Evolutionary conservation across 1,140 invertebrate species (phyloP).

Genomic region (Drosophila nigrodunni): DNA sequence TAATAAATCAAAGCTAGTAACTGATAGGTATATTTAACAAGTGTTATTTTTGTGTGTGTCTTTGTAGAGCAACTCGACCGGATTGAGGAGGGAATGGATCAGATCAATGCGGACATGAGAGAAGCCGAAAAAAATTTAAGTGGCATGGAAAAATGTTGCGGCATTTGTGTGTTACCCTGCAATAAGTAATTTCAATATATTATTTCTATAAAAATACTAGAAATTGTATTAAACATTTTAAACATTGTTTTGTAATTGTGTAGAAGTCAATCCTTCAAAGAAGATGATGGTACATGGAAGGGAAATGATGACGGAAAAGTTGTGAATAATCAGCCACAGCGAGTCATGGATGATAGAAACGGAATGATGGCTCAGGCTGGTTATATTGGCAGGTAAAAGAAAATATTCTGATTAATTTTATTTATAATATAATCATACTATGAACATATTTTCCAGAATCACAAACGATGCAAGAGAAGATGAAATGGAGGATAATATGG

Average conservation of each 20-base stretch:
- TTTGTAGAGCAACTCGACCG: conserved; percentile 96
- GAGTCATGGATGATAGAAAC: conserved; percentile 98
- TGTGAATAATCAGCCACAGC: conserved; percentile 98
- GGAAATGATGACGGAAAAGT: conserved; percentile 99
- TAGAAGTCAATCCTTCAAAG: conserved; percentile 92
- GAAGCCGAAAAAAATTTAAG: conserved; percentile 99
- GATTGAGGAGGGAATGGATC: conserved; percentile 99
- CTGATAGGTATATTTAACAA: conserved; percentile 1
- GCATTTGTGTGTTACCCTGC: conserved; percentile 98
- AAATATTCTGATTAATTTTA: background rate
- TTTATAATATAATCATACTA: background rate
- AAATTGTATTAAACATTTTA: background rate
- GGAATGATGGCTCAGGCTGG: conserved; percentile 94
- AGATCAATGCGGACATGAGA: conserved; percentile 99
- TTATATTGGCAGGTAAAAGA: conserved; percentile 92
- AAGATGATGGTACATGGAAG: conserved; percentile 99
- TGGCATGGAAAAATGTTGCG: conserved; percentile 99
- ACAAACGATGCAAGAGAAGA: conserved; percentile 95
- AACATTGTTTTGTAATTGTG: conserved; percentile 12
- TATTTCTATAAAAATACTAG: background rate
- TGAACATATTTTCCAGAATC: conserved; percentile 85
- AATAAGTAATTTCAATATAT: conserved; percentile 89
- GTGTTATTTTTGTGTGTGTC: background rate
- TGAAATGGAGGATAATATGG: conserved; percentile 97
- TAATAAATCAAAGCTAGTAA: background rate